phyloP scores from a whole-genome alignment of 2,888 invertebrate genomes.

The Cinara cedri region DNA sequence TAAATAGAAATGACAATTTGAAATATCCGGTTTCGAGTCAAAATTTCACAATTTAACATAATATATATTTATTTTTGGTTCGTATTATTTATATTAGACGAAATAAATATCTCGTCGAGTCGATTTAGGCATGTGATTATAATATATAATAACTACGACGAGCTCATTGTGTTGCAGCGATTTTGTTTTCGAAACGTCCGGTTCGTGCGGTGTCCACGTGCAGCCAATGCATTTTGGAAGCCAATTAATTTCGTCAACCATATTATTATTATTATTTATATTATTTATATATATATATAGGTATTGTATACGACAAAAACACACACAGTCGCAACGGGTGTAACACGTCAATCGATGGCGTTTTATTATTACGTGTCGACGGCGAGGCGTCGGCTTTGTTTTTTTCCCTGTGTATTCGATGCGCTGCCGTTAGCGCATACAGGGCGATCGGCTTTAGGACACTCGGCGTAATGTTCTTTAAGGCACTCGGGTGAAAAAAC shows the following conservation, averaged over 20 bases:
- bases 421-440: not conserved
- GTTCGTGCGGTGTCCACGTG: slow-evolving; percentile 18
- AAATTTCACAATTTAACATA: no score
- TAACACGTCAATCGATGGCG: slow-evolving; percentile 50
- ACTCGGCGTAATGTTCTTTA: no score
- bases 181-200: slow-evolving; percentile 29
- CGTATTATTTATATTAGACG: not conserved
- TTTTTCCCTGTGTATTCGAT: slow-evolving; percentile 21
- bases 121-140: not conserved
- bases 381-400: not conserved
- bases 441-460: no score
- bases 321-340: slow-evolving; percentile 34
- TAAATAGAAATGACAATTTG: not conserved
- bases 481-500: no score
- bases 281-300: no score
- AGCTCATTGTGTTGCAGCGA: not conserved
- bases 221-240: no score
- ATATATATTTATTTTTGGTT: no score
- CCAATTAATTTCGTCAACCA: slow-evolving; percentile 34
- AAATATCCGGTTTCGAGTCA: no score
- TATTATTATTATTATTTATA: no score
- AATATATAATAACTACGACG: not conserved
- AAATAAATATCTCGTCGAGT: slow-evolving; percentile 26
- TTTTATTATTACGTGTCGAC: slow-evolving; percentile 50
- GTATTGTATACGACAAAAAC: not conserved